A percentile compares a stretch with the other conserved stretches of the same genome.
Conservation (phyloP, 2,888 invertebrate genomes). For the Gymnocheta viridis region DNA sequence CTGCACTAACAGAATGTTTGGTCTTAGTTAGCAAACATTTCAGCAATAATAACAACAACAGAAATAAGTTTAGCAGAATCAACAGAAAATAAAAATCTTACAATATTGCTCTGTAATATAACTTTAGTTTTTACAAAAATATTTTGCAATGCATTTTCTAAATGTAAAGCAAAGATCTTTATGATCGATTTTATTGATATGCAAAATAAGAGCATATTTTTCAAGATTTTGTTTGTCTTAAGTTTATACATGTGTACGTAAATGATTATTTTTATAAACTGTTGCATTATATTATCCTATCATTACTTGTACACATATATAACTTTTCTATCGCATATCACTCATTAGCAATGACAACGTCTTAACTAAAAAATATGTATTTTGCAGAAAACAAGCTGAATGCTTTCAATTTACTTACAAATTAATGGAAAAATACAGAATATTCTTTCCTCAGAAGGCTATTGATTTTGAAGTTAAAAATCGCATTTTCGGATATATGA, state of each 20-base stretch:
- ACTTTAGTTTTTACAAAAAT: background rate
- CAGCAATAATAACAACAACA: constrained; percentile 1
- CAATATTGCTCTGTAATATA: constrained; percentile 9
- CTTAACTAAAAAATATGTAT: too few species aligned
- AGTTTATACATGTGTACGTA: background rate
- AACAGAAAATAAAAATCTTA: constrained; percentile 20
- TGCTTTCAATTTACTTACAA: too few species aligned
- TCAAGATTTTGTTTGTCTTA: constrained; percentile 24
- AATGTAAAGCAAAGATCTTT: constrained; percentile 58
- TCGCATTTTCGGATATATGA: too few species aligned
- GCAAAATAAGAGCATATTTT: constrained; percentile 63
- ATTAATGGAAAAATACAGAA: too few species aligned
- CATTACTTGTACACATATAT: background rate
- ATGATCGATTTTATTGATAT: constrained; percentile 70
- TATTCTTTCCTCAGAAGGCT: too few species aligned
- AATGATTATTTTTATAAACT: constrained; percentile 49
- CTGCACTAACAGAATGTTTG: constrained; percentile 29
- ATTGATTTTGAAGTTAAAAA: too few species aligned
- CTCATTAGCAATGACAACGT: too few species aligned
- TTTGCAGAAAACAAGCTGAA: too few species aligned
- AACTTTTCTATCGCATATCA: too few species aligned
- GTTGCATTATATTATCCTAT: background rate
- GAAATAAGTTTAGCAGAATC: constrained; percentile 23
- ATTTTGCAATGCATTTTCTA: constrained; percentile 1
- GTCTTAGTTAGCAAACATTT: constrained; percentile 33